Conservation (phyloP, 2,797 vertebrate species). For the Sebastes minor region DNA sequence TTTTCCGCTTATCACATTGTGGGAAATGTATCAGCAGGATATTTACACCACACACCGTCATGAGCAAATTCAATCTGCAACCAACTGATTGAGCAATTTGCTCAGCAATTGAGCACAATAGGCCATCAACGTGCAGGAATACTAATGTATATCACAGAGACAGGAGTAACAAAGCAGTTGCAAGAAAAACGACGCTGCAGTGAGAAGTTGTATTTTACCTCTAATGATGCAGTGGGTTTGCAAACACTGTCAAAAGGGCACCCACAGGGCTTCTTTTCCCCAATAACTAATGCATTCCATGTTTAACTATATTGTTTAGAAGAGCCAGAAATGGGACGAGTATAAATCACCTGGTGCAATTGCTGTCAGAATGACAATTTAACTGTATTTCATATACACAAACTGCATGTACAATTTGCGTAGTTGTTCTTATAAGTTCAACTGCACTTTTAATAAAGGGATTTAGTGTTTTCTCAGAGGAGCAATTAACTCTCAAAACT, state of each 20-base stretch:
- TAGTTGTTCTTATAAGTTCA: not conserved
- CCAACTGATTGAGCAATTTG: conserved; percentile 74
- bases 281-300: not conserved
- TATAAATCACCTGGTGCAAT: not conserved
- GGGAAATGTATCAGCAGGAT: conserved; percentile 64
- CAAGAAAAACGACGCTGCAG: conserved; percentile 3
- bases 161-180: conserved; percentile 21
- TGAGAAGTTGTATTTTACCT: conserved; percentile 13
- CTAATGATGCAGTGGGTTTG: conserved; percentile 7
- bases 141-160: conserved; percentile 56
- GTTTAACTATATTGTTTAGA: not conserved
- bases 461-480: not conserved
- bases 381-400: not conserved
- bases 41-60: conserved; percentile 69
- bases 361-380: not conserved
- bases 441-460: conserved; percentile 4
- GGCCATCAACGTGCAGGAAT: conserved; percentile 57
- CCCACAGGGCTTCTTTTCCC: not conserved
- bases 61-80: conserved; percentile 75
- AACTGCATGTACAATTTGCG: not conserved
- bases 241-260: not conserved
- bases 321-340: not conserved
- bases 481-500: conserved; percentile 5
- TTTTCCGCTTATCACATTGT: conserved; percentile 37
- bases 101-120: conserved; percentile 72